phyloP scores from a whole-genome alignment of 2,888 invertebrate species.

The Sialis lutaria region DNA sequence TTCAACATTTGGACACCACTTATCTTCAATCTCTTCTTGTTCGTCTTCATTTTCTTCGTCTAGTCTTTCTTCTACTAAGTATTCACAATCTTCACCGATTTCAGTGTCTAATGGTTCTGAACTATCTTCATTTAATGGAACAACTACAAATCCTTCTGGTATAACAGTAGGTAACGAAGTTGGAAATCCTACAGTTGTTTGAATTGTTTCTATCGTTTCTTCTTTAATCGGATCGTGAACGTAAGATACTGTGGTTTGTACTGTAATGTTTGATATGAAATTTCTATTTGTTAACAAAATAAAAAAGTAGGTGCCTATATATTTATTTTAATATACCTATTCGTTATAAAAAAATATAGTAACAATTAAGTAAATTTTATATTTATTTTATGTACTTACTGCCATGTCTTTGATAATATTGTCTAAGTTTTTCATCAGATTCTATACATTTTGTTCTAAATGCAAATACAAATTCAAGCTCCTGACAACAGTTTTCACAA shows the following conservation, averaged over 20 bases:
- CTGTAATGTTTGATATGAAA: not conserved
- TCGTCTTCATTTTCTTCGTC: not conserved
- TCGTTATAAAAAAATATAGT: no score
- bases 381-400: not conserved
- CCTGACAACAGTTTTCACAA: slow-evolving; percentile 2
- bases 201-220: slow-evolving; percentile 5
- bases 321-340: no score
- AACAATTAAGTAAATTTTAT: not conserved
- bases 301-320: no score
- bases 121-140: no score
- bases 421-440: slow-evolving; percentile 2
- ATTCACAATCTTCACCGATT: not conserved
- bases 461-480: slow-evolving; percentile 1
- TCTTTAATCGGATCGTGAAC: not conserved
- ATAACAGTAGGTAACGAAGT: no score
- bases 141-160: no score
- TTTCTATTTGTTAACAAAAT: not conserved
- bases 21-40: not conserved
- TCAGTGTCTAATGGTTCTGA: not conserved
- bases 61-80: not conserved
- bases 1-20: not conserved
- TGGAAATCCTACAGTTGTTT: not conserved
- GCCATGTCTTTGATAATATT: slow-evolving; percentile 2
- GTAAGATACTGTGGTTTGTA: slow-evolving; percentile 2
- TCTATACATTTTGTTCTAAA: slow-evolving; percentile 5